These are phyloP conservation scores for Dendrocincla fuliginosa DNA, from an alignment of 2,797 vertebrate genomes.

Conservation along the genomic window DNA sequence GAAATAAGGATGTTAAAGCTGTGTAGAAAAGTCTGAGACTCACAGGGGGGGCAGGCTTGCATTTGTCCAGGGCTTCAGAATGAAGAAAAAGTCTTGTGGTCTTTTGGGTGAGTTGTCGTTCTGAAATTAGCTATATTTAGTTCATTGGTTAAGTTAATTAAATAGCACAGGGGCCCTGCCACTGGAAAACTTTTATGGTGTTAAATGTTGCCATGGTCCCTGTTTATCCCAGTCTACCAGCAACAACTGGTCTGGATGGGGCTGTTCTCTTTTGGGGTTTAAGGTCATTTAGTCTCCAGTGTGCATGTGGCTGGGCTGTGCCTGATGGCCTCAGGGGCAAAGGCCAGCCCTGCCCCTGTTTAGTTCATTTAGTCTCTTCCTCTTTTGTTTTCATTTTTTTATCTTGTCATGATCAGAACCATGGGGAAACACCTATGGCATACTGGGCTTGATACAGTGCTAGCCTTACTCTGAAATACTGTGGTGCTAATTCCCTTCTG, in stretches of 20 bases:
- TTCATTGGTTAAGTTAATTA: not conserved
- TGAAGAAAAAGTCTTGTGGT: not conserved
- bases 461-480: not conserved
- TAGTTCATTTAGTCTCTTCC: not conserved
- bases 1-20: not conserved
- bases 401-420: not conserved
- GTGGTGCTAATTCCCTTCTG: not conserved
- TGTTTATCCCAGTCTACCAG: not conserved
- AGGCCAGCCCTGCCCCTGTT: not conserved
- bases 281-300: accelerated
- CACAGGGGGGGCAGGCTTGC: not conserved
- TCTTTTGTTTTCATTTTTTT: not conserved
- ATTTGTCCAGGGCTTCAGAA: not conserved
- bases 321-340: not conserved
- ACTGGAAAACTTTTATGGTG: not conserved
- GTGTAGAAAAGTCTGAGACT: not conserved
- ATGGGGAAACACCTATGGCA: not conserved
- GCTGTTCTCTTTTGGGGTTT: not conserved
- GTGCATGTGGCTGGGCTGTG: not conserved
- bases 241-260: not conserved
- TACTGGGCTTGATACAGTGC: not conserved
- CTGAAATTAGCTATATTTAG: not conserved
- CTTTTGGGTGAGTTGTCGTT: not conserved
- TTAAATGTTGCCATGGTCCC: not conserved
- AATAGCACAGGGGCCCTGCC: accelerated